A percentile compares a stretch with the other conserved stretches of the same genome.
Evolutionary conservation across 2,113 vertebrate genomes (phyloP).

Genomic region (Thunnus maccoyii): DNA sequence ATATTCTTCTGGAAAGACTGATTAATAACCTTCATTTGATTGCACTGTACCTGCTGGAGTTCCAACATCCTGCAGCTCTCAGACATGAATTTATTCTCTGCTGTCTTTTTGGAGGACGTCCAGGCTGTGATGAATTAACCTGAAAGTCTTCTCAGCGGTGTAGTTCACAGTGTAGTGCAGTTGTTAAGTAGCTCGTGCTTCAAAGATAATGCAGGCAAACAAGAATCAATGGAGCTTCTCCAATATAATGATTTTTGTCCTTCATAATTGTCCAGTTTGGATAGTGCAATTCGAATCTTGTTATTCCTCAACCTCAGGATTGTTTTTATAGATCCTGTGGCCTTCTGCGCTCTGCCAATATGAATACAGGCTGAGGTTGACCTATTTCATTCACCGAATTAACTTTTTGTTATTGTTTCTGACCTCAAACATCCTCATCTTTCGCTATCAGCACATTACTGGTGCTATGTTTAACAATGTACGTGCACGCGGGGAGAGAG

Average conservation of each 20-base stretch:
- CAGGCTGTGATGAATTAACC: conserved; percentile 70
- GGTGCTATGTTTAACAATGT: background rate
- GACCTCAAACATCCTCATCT: conserved; percentile 14
- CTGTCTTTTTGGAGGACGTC: conserved; percentile 74
- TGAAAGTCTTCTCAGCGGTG: conserved; percentile 35
- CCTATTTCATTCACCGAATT: conserved; percentile 22
- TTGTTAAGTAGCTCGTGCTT: conserved; percentile 36
- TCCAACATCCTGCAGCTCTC: conserved; percentile 60
- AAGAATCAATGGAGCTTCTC: conserved; percentile 32
- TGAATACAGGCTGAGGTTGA: background rate
- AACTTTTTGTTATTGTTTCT: conserved; percentile 23
- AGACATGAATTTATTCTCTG: conserved; percentile 67
- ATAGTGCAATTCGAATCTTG: conserved; percentile 34
- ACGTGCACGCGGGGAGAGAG: background rate
- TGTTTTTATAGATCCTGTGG: background rate
- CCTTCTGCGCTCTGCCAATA: background rate
- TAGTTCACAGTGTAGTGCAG: conserved; percentile 31
- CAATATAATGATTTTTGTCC: conserved; percentile 21
- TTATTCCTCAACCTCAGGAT: conserved; percentile 15
- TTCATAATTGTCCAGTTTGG: background rate
- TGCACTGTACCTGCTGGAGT: conserved; percentile 69
- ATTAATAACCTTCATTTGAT: conserved; percentile 77
- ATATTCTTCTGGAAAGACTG: conserved; percentile 59
- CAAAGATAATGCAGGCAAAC: conserved; percentile 19
- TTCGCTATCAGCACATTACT: background rate